phyloP scores from a whole-genome alignment of 2,888 invertebrate species.

The Byasa hedistus region DNA sequence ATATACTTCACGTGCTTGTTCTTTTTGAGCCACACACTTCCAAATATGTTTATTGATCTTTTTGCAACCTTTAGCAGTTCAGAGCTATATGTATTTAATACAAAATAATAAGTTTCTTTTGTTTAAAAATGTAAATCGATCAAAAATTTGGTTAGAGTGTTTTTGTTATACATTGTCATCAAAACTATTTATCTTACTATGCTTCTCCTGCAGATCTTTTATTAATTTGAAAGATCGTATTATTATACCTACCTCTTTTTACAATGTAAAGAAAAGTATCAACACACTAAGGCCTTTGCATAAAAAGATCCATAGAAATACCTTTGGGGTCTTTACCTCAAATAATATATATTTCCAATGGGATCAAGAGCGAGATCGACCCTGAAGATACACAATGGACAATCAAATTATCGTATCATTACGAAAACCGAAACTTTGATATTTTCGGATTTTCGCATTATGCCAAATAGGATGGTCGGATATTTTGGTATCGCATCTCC shows the following conservation, averaged over 20 bases:
- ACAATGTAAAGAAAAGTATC: conserved; percentile 10
- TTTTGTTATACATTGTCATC: too few relatives aligned
- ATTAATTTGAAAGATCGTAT: not conserved
- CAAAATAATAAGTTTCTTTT: too few relatives aligned
- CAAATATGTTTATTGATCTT: too few relatives aligned
- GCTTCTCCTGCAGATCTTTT: not conserved
- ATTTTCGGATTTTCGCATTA: conserved; percentile 37
- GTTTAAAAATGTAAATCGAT: too few relatives aligned
- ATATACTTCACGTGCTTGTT: too few relatives aligned
- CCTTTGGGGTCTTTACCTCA: conserved; percentile 71
- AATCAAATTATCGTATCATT: conserved; percentile 75
- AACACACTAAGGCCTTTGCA: conserved; percentile 32
- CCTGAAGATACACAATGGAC: conserved; percentile 72
- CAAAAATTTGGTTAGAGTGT: too few relatives aligned
- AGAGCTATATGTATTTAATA: too few relatives aligned
- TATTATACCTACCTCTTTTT: not conserved
- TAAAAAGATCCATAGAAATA: conserved; percentile 67
- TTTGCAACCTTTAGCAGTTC: too few relatives aligned
- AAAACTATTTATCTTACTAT: too few relatives aligned
- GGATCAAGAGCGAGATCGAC: conserved; percentile 62
- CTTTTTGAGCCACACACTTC: too few relatives aligned
- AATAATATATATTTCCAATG: conserved; percentile 73
- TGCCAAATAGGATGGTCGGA: conserved; percentile 12
- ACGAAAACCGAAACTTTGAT: conserved; percentile 48
- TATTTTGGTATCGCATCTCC: not conserved